These are phyloP conservation scores for Siderastrea siderea DNA, from an alignment of 92 coral and sea anemone species.

Conservation along the genomic window DNA sequence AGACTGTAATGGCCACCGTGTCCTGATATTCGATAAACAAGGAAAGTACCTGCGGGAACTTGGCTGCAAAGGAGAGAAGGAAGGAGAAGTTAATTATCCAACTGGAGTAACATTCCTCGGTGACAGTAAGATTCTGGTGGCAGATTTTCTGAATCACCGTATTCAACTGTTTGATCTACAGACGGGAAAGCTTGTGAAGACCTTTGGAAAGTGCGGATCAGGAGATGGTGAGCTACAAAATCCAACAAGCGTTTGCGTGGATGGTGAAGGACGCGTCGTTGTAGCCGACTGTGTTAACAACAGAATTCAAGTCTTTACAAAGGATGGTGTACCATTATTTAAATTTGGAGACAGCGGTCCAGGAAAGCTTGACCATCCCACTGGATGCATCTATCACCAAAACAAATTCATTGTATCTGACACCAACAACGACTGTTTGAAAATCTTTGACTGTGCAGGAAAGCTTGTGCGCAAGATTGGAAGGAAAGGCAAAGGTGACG, in stretches of 20 bases:
- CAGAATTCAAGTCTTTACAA: constrained; percentile 30
- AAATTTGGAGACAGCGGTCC: no score
- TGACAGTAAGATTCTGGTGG: constrained; percentile 9
- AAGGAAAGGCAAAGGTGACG: neutral
- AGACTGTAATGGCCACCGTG: neutral
- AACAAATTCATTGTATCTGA: neutral
- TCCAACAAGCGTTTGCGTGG: constrained; percentile 5
- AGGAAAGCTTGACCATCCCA: neutral
- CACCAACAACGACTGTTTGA: neutral
- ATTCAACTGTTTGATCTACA: constrained; percentile 6
- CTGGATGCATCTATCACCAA: neutral
- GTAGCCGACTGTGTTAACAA: neutral
- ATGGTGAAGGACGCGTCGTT: no score
- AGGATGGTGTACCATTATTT: constrained; percentile 8
- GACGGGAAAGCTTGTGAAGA: constrained; percentile 24
- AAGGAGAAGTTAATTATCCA: constrained; percentile 6
- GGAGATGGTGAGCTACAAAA: neutral
- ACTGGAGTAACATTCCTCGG: constrained; percentile 3
- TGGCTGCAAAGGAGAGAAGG: constrained; percentile 2
- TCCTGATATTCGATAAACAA: no score
- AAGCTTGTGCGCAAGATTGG: neutral
- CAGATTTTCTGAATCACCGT: constrained; percentile 19
- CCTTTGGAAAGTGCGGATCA: constrained; percentile 16
- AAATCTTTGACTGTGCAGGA: neutral
- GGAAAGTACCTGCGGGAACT: no score